These are phyloP conservation scores for Lepidocyrtoides sp. DNA, from an alignment of 2,888 invertebrate species.

Conservation along the genomic window DNA sequence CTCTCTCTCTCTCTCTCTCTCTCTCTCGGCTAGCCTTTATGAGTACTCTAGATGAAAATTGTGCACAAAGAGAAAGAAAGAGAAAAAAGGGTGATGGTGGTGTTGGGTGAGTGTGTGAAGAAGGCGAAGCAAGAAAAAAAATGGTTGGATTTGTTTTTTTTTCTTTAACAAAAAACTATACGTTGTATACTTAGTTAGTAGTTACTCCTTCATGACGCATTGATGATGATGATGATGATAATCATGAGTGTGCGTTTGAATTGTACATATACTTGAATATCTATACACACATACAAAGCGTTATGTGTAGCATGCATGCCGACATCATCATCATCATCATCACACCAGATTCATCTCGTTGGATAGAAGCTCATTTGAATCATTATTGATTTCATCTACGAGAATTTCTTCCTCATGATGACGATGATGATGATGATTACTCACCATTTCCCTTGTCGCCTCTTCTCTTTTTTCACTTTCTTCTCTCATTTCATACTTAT, in stretches of 20 bases:
- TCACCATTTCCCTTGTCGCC: constrained; percentile 75
- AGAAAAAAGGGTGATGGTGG: constrained; percentile 22
- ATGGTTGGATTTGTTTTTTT: constrained; percentile 61
- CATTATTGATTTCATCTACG: constrained; percentile 81
- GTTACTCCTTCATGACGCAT: constrained; percentile 48
- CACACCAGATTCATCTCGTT: not conserved
- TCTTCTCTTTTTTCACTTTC: constrained; percentile 58
- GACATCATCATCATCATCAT: too few relatives aligned
- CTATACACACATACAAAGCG: not conserved
- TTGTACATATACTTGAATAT: not conserved
- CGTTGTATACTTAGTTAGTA: constrained; percentile 52
- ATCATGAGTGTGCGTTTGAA: constrained; percentile 7
- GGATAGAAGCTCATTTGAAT: constrained; percentile 78
- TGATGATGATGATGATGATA: constrained; percentile 32
- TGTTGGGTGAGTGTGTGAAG: constrained; percentile 55
- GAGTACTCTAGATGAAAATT: constrained; percentile 16
- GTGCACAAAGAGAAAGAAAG: constrained; percentile 55
- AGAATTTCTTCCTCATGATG: constrained; percentile 71
- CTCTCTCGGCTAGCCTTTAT: constrained; percentile 27
- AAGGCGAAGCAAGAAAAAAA: constrained; percentile 48
- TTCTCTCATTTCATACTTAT: constrained; percentile 73
- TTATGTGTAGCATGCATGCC: not conserved
- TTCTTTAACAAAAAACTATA: not conserved
- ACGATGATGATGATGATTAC: constrained; percentile 68
- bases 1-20: too few relatives aligned